Base-by-base conservation (phyloP, 2,888 invertebrate genomes). In the Mythimna lalbum region DNA sequence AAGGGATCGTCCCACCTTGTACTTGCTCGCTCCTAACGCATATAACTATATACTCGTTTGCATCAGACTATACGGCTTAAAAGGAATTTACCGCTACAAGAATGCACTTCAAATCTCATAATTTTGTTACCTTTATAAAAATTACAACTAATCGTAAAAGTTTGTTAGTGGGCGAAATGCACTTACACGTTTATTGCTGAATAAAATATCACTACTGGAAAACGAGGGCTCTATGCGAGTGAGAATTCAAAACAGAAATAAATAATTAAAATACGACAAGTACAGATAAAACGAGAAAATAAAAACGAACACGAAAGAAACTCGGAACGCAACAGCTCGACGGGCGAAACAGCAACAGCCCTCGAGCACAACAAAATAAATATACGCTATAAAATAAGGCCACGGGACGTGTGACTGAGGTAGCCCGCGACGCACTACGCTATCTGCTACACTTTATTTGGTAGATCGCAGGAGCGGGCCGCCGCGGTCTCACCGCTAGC, bases 161-260 rank as follows among this genome's bases (percentile, higher is more conserved):
- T 90, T 87, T 78, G 80, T 81, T 78, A 86, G 79, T 79, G 84
- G 85, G 91, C 93, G 93, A 95, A 96, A 96, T 95, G 95, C 95
- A 94, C 94, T 93, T 93, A 92, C 87, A 90, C 89, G 88, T 90
- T 95, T 96, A 96, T 96, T 96, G 96, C 96, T 96, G 93, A 92
- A 93, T 94, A 93, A 94, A 96, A 96, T 96, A 96, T 96, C 96
- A 96, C 96, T 95, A 95, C 91, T 94, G 94, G 94, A 95, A 95
- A 95, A 95, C 94, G 92, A 94, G 92, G 92, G 94, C 93, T 93
- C 93, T 89, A 89, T 89, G 90, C 91, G 92, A 91, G 91, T 92
- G 93, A 94, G 92, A 93, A 92, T 94, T 93, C 89, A 88, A 92
- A 93, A 93, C 91, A 91, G 90, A 94, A 95, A 87, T 95, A 95